Base-by-base conservation (phyloP, 2,888 invertebrate genomes). In the Noctua fimbriata region DNA sequence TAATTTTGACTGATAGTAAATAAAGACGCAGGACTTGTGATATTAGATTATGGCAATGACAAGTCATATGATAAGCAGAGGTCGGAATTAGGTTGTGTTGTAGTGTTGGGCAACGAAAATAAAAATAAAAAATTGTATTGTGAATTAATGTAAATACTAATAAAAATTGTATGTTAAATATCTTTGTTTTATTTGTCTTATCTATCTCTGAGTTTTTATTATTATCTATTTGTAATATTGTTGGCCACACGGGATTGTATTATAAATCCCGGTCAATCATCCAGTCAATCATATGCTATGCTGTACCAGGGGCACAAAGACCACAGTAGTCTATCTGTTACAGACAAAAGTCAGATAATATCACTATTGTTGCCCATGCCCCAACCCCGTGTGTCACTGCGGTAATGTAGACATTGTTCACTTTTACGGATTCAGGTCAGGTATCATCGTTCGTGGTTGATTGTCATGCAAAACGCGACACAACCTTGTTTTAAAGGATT, bases 341-440 rank as follows among this genome's bases (percentile, higher is more conserved):
- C 44, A 18, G 9, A 28, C 9, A 44, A 67, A 67, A 44, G 2
- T 28, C 44, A 44, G 16, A 28, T 47, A n/a, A 5, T 44, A 4
- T 18, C 67, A 16, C 1, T 44, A 67, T 9, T 44, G 44, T 41
- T 41, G 66, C 14, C n/a, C 21, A 44, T n/a, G 47, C 49, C 2
- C 14, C 41, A 24, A 24, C 12, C 14, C 76, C 10, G 73, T 81
- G 18, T 85, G 82, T 78, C 73, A 44, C 63, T 14, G 14, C 21
- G 14, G 65, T 78, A 79, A 88, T 73, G 52, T 79, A 79, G 72
- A 75, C 67, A 79, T 69, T 78, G 86, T 74, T 82, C 79, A 88
- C 84, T 88, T 84, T 84, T 89, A 86, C 70, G 87, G 81, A 88
- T 89, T 89, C 88, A 79, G 85, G 88, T 86, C 90, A 74, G 80